Evolutionary conservation across 2,797 vertebrate species (phyloP).

Genomic region (Prionace glauca): DNA sequence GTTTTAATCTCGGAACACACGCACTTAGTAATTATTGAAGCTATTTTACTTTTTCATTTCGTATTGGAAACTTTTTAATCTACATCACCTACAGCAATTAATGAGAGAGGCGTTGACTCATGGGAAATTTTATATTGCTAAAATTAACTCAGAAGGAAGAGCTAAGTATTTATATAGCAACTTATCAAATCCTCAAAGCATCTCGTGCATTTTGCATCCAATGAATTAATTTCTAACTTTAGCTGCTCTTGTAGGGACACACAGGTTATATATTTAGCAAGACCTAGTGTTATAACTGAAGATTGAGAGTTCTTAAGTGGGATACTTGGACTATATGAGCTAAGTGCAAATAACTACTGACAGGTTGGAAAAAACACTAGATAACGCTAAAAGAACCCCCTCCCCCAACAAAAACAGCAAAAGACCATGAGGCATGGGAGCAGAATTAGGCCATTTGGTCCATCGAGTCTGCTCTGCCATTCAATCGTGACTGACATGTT

Average conservation of each 20-base stretch:
- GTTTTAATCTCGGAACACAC: slow-evolving; percentile 42
- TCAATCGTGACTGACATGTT: too few species aligned
- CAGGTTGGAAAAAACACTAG: background rate
- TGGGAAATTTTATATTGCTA: slow-evolving; percentile 20
- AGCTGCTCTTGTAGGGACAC: background rate
- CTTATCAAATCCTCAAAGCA: background rate
- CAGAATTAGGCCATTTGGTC: too few species aligned
- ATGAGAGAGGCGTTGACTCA: background rate
- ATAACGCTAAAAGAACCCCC: too few species aligned
- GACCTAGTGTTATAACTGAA: background rate
- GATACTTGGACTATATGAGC: background rate
- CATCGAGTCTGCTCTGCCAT: too few species aligned
- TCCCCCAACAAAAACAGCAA: background rate
- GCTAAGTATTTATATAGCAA: background rate
- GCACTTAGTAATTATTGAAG: slow-evolving; percentile 38
- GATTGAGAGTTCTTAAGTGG: background rate
- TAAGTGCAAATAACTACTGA: background rate
- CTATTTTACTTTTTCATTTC: background rate
- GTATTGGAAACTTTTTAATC: background rate
- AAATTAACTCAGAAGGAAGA: background rate
- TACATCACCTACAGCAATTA: background rate
- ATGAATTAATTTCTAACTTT: slow-evolving; percentile 22
- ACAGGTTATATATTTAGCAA: background rate
- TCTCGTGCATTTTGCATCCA: background rate
- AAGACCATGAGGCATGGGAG: too few species aligned